Percentiles rank a stretch among this genome's conserved stretches.
These are phyloP conservation scores for Caenorhabditis auriculariae DNA, from an alignment of 2,888 invertebrate species.

Conservation along the genomic window DNA sequence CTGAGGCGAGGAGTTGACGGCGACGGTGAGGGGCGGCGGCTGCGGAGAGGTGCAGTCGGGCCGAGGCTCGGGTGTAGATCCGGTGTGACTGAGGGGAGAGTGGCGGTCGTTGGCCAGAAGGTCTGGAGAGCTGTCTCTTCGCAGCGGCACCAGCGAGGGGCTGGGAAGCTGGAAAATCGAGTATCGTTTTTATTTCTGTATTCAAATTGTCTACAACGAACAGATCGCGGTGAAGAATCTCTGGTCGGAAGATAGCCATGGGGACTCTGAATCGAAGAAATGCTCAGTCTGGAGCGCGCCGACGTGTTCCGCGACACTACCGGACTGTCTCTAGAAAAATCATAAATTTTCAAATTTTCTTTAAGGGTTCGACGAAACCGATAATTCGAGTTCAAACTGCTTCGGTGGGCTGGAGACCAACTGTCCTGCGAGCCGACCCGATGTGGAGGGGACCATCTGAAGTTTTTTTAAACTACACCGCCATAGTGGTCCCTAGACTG, in stretches of 20 bases:
- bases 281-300: conserved; percentile 35
- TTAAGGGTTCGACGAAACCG: no score
- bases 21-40: no score
- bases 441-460: conserved; percentile 23
- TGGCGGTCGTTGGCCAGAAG: conserved; percentile 28
- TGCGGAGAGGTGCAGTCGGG: no score
- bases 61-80: conserved; percentile 44
- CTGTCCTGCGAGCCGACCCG: conserved; percentile 23
- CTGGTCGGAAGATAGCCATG: conserved; percentile 34
- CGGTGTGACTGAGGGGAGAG: conserved; percentile 38
- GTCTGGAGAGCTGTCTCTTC: conserved; percentile 31
- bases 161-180: conserved; percentile 28
- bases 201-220: conserved; percentile 8
- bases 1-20: no score
- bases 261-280: conserved; percentile 37
- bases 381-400: conserved; percentile 33
- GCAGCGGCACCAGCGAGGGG: conserved; percentile 34
- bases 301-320: conserved; percentile 35
- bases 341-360: not conserved
- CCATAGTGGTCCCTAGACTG: no score
- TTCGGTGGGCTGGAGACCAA: conserved; percentile 31
- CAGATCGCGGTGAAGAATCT: conserved; percentile 39
- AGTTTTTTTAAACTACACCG: no score
- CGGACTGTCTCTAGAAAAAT: conserved; percentile 33
- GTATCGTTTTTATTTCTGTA: no score